These are phyloP conservation scores for Drosophila kohkoa DNA, from an alignment of 1,140 invertebrate genomes.

Conservation along the genomic window DNA sequence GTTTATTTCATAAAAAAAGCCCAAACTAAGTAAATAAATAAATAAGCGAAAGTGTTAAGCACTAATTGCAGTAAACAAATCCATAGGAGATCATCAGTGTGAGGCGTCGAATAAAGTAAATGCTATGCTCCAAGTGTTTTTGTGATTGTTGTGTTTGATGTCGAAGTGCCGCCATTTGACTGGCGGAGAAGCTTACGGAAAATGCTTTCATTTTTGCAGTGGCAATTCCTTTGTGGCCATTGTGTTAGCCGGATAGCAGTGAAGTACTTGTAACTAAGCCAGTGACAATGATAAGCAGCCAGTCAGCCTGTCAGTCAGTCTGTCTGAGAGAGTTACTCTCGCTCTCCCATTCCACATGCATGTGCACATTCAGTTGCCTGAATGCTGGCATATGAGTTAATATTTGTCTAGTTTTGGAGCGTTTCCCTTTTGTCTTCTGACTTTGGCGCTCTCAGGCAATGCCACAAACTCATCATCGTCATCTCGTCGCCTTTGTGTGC, in stretches of 20 bases:
- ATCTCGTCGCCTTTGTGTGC: constrained; percentile 20
- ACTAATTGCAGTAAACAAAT: constrained; percentile 5
- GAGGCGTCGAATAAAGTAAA: background rate
- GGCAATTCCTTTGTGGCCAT: constrained; percentile 30
- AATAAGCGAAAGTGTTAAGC: background rate
- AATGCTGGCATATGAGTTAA: constrained; percentile 67
- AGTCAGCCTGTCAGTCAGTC: background rate
- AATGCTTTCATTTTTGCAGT: constrained; percentile 26
- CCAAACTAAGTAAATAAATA: constrained; percentile 4
- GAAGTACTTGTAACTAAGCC: constrained; percentile 14
- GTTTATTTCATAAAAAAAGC: background rate
- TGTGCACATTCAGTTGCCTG: background rate
- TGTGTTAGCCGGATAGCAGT: constrained; percentile 6
- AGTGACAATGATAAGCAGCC: constrained; percentile 11
- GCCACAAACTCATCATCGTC: constrained; percentile 45
- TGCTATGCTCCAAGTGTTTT: constrained; percentile 12
- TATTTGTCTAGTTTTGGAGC: constrained; percentile 81
- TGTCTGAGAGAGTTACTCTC: background rate
- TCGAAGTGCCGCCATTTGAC: constrained; percentile 17
- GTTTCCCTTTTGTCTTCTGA: constrained; percentile 69
- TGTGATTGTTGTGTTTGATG: background rate
- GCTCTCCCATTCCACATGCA: background rate
- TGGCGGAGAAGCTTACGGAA: constrained; percentile 23
- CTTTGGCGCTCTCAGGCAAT: constrained; percentile 34
- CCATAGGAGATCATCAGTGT: constrained; percentile 9